These are phyloP conservation scores for Pelecanoides urinatrix DNA, from an alignment of 2,113 vertebrate species.

Conservation along the genomic window DNA sequence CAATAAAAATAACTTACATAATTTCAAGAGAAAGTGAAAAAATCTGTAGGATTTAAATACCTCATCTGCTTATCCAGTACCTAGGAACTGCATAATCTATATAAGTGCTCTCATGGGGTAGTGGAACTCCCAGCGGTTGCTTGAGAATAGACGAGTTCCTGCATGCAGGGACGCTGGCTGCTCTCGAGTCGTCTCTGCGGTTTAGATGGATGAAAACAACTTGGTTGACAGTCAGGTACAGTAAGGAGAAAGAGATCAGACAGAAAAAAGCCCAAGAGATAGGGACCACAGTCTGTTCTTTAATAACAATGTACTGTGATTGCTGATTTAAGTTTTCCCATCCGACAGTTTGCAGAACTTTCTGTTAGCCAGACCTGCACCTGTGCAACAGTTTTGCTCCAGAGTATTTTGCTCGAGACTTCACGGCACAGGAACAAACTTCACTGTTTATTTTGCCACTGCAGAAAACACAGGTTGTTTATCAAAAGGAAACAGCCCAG, in stretches of 20 bases:
- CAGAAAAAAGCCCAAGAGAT: neutral
- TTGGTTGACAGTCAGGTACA: neutral
- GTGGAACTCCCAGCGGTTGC: neutral
- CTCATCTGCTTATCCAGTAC: neutral
- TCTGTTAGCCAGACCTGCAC: neutral
- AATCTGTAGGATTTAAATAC: neutral
- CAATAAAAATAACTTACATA: neutral
- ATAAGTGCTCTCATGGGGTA: rapidly evolving
- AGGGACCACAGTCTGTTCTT: too few relatives aligned
- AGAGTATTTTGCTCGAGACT: neutral
- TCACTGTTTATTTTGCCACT: neutral
- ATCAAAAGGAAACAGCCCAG: neutral
- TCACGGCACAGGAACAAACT: neutral
- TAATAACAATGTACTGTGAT: rapidly evolving
- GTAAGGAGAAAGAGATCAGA: neutral
- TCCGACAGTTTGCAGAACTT: neutral
- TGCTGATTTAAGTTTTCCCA: neutral
- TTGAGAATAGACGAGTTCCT: rapidly evolving
- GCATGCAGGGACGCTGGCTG: rapidly evolving
- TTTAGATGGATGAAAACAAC: neutral
- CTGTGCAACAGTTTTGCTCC: neutral
- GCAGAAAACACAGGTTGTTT: neutral
- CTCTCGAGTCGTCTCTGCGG: neutral
- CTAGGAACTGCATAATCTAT: rapidly evolving
- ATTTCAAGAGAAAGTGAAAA: too few relatives aligned